Conservation (phyloP, 2,113 vertebrate species). For the Siniperca knerii region DNA sequence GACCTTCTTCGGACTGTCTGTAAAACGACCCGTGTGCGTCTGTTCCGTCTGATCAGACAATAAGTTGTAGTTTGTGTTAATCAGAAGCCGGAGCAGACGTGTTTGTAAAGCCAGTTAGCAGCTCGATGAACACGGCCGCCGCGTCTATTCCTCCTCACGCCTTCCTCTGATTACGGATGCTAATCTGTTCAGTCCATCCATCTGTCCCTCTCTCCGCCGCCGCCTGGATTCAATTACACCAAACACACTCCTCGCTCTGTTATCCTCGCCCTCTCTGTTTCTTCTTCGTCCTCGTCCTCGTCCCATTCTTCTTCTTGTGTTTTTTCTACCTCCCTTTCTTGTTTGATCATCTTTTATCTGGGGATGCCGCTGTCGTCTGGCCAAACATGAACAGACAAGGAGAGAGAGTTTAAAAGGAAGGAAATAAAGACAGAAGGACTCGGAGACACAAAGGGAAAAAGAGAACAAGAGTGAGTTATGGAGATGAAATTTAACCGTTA, state of each 20-base stretch:
- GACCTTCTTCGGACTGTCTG: not conserved
- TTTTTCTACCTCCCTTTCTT: slow-evolving; percentile 27
- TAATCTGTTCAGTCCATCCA: slow-evolving; percentile 67
- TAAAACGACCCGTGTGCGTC: not conserved
- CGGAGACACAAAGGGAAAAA: not conserved
- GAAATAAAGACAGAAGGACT: slow-evolving; percentile 27
- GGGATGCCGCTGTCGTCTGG: slow-evolving; percentile 35
- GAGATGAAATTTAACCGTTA: slow-evolving; percentile 5
- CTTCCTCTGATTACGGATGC: slow-evolving; percentile 61
- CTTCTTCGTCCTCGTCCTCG: not conserved
- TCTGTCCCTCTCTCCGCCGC: slow-evolving; percentile 48
- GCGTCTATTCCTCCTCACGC: slow-evolving; percentile 58
- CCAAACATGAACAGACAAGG: slow-evolving; percentile 13
- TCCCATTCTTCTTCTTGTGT: slow-evolving; percentile 1
- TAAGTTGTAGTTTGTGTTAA: slow-evolving; percentile 46
- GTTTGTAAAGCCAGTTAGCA: slow-evolving; percentile 45
- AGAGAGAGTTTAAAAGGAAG: slow-evolving; percentile 22
- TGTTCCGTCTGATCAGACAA: slow-evolving; percentile 38
- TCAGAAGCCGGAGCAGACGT: slow-evolving; percentile 14
- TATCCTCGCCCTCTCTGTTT: slow-evolving; percentile 10
- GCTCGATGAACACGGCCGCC: slow-evolving; percentile 47
- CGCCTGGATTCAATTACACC: slow-evolving; percentile 58
- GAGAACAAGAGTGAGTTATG: not conserved
- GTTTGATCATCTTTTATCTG: slow-evolving; percentile 52
- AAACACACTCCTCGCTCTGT: slow-evolving; percentile 21